These are phyloP conservation scores for Hydropsyche tenuis DNA, from an alignment of 1,140 invertebrate species.

Conservation along the genomic window DNA sequence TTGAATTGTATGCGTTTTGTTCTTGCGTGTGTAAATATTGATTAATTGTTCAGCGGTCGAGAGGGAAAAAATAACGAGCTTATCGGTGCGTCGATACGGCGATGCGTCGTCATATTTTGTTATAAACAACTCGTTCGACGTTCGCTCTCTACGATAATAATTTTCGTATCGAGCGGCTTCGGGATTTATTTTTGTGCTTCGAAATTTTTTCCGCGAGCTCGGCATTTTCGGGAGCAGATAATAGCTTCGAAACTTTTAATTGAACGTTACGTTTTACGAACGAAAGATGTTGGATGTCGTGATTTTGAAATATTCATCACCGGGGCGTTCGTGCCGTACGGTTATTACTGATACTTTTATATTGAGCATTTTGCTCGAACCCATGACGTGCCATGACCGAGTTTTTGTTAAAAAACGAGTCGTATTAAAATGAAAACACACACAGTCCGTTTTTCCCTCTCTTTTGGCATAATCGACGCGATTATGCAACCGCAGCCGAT, in stretches of 20 bases:
- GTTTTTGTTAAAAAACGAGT: conserved; percentile 4
- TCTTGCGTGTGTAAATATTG: too few relatives aligned
- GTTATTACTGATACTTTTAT: conserved; percentile 17
- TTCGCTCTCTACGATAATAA: neutral
- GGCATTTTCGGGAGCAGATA: neutral
- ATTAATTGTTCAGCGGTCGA: too few relatives aligned
- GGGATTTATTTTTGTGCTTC: too few relatives aligned
- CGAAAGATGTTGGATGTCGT: conserved; percentile 22
- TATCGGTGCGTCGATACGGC: too few relatives aligned
- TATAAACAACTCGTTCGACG: neutral
- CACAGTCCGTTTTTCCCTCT: neutral
- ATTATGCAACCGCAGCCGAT: neutral
- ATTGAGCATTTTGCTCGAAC: conserved; percentile 2
- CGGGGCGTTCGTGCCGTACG: neutral
- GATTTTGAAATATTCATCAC: conserved; percentile 25
- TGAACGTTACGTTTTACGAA: neutral
- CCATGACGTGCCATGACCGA: conserved; percentile 9
- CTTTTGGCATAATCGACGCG: neutral
- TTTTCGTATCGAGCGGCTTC: neutral
- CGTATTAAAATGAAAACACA: neutral
- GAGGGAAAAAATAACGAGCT: too few relatives aligned
- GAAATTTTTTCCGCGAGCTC: neutral
- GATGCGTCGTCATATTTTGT: neutral
- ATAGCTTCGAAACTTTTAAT: conserved; percentile 25
- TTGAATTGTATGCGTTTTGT: too few relatives aligned